These are phyloP conservation scores for Drosophila sordidula DNA, from an alignment of 2,888 invertebrate genomes.

Conservation along the genomic window DNA sequence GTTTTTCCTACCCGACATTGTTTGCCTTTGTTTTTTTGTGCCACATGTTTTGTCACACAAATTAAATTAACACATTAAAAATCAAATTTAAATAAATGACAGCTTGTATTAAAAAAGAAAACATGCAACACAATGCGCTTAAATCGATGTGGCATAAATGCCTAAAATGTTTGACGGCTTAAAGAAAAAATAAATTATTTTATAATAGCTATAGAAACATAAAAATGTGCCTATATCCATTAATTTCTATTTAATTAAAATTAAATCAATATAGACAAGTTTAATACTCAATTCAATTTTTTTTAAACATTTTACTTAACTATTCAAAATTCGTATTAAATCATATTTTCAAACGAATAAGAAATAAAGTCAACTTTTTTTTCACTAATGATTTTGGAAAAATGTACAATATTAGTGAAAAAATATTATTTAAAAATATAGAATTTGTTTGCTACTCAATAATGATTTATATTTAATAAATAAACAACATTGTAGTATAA, in stretches of 20 bases:
- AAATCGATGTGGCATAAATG: constrained; percentile 16
- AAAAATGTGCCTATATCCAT: not conserved
- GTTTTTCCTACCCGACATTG: constrained; percentile 19
- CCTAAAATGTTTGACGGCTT: not conserved
- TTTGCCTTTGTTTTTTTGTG: constrained; percentile 20
- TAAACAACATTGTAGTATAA: too few relatives aligned
- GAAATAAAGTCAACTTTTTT: too few relatives aligned
- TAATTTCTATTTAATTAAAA: not conserved
- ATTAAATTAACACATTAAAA: constrained; percentile 52
- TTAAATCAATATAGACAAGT: not conserved
- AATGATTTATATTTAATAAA: too few relatives aligned
- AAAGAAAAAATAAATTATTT: not conserved
- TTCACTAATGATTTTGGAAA: not conserved
- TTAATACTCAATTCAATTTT: not conserved
- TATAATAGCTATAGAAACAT: not conserved
- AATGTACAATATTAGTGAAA: not conserved
- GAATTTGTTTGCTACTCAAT: not conserved
- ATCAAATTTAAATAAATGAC: constrained; percentile 50
- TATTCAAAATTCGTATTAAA: not conserved
- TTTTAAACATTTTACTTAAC: not conserved
- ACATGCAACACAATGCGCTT: constrained; percentile 23
- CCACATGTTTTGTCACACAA: constrained; percentile 26
- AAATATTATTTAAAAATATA: not conserved
- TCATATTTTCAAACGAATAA: too few relatives aligned
- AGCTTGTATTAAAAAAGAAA: constrained; percentile 28